Evolutionary conservation across 2,888 invertebrate genomes (phyloP), one percentile per base, ranked within the genome.

Genomic region (Cloeon dipterum): DNA sequence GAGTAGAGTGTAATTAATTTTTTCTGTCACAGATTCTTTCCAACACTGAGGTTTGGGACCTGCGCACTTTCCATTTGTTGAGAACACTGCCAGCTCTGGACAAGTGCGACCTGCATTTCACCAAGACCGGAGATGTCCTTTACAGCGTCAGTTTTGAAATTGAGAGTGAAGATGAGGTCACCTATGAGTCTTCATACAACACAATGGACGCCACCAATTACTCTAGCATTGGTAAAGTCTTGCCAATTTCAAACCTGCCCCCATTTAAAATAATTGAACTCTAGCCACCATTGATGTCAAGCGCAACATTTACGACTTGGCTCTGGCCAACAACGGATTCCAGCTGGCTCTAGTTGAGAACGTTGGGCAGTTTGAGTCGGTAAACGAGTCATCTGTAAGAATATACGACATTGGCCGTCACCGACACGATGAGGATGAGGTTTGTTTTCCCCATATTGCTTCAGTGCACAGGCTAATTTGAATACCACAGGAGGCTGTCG

Each of bases 41-140:
- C 38, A 96, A 96, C 53, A 88, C 93, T 0, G 94, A 98, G 68
- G 88, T 96, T 37, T 98, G 96, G 96, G 98, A 98, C 55, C 57
- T 96, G 19, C 63, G 96, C 46, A 93, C 91, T 29, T 94, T 88
- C 56, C 86, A 91, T 52, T 60, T 98, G 29, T 59, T 98, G 23
- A 74, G 89, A 53, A 94, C 94, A 1, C 93, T 98, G 36, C 85
- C 93, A 2, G 76, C 81, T 0, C 62, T 98, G 42, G 89, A 94
- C 53, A 86, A 89, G 53, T 88, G 88, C 47, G 70, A 74, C 52
- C 73, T 93, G 20, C 67, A 74, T 41, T 98, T 98, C 58, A 91
- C 88, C 40, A 75, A 82, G 3, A 66, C 75, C 38, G 82, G 81
- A 45, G 75, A 75, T 46, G 79, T 85, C 20, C 72, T 96, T 41